Conservation (phyloP, 2,113 vertebrate species). For the Zapus hudsonius region DNA sequence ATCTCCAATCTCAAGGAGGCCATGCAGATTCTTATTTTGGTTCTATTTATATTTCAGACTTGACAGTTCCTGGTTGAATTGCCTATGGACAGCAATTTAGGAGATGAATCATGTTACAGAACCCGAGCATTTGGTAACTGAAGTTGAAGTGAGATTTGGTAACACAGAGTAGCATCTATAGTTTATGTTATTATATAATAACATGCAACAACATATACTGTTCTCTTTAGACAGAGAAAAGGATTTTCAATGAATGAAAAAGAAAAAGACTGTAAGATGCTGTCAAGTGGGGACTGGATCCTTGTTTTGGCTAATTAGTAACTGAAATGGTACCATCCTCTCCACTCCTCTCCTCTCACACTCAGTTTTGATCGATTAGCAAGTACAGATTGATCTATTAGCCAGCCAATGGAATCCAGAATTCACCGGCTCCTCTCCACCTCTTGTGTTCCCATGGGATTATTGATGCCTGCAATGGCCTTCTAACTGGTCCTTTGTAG, state of each 20-base stretch:
- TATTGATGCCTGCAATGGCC: not conserved
- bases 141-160: not conserved
- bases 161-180: not conserved
- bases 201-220: constrained; percentile 37
- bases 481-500: not conserved
- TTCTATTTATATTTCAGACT: not conserved
- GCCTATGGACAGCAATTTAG: not conserved
- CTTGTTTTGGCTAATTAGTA: constrained; percentile 22
- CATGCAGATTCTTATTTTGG: not conserved
- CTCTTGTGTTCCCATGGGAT: not conserved
- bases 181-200: not conserved
- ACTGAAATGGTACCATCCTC: not conserved
- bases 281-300: not conserved
- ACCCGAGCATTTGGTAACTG: not conserved
- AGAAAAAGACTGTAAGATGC: not conserved
- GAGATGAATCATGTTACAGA: not conserved
- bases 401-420: no score
- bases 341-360: not conserved
- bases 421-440: not conserved
- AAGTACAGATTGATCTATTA: no score
- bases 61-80: not conserved
- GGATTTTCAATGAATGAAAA: no score
- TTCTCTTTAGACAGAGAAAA: no score
- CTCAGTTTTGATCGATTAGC: not conserved
- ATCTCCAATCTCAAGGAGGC: not conserved